phyloP scores from a whole-genome alignment of 2,888 invertebrate species.

The Chouioia cunea region DNA sequence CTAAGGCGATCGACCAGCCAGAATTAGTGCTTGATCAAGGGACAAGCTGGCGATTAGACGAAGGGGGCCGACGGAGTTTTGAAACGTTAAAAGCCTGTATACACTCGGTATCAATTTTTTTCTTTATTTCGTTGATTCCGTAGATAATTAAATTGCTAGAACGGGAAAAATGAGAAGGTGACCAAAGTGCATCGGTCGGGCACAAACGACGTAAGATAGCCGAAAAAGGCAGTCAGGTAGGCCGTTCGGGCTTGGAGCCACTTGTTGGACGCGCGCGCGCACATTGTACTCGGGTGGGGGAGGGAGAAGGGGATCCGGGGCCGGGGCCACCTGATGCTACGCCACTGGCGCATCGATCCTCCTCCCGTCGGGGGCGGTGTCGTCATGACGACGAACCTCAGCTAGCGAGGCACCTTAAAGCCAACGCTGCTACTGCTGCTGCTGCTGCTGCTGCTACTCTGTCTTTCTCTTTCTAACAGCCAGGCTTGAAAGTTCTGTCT shows the following conservation, averaged over 20 bases:
- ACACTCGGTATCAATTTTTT: no score
- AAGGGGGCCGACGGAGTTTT: no score
- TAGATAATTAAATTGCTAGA: no score
- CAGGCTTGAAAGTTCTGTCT: neutral
- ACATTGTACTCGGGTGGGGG: conserved; percentile 15
- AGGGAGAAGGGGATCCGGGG: conserved; percentile 25
- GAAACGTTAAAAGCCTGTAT: no score
- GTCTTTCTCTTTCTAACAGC: neutral
- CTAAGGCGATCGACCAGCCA: no score
- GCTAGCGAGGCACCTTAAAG: conserved; percentile 54
- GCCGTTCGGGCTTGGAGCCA: conserved; percentile 49
- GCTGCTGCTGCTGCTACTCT: neutral
- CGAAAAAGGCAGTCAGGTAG: conserved; percentile 18
- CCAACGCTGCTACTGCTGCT: conserved; percentile 33
- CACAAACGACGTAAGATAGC: neutral
- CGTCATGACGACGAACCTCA: conserved; percentile 59
- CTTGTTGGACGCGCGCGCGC: conserved; percentile 60
- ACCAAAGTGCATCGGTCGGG: neutral
- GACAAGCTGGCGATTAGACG: no score
- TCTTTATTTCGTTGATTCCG: no score
- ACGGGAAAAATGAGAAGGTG: conserved; percentile 7
- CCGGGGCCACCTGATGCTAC: conserved; percentile 64
- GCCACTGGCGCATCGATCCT: conserved; percentile 67
- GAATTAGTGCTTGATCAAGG: no score
- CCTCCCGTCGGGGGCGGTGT: conserved; percentile 57